phyloP scores from a whole-genome alignment of 2,888 invertebrate species.

The Lithophane socia region DNA sequence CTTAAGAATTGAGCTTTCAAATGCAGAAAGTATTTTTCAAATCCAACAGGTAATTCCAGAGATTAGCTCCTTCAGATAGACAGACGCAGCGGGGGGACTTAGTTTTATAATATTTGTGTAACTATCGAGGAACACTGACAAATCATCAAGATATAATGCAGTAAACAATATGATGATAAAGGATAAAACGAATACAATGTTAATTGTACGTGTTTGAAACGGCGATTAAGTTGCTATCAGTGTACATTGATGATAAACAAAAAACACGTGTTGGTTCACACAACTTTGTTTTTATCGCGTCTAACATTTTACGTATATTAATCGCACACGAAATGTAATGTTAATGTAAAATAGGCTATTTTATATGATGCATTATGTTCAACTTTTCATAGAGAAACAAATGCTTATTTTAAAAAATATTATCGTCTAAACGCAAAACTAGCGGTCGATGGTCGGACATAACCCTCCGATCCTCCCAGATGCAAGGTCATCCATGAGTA shows the following conservation, averaged over 20 bases:
- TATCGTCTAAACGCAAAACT: no score
- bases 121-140: slow-evolving; percentile 2
- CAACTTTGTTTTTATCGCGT: slow-evolving; percentile 11
- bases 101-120: no score
- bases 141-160: slow-evolving; percentile 5
- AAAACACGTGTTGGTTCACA: slow-evolving; percentile 25
- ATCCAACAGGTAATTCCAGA: no score
- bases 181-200: slow-evolving; percentile 26
- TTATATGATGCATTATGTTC: no score
- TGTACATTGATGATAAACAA: slow-evolving; percentile 30
- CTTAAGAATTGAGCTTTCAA: no score
- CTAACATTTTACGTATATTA: not conserved
- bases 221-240: slow-evolving; percentile 21
- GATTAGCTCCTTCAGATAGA: no score
- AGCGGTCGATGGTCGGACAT: not conserved
- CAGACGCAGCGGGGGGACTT: no score
- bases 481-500: not conserved
- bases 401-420: not conserved
- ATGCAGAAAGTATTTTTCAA: no score
- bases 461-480: not conserved
- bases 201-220: slow-evolving; percentile 23
- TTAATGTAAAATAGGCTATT: not conserved
- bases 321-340: not conserved
- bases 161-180: slow-evolving; percentile 20
- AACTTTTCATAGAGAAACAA: not conserved